Evolutionary conservation across 2,888 invertebrate genomes (phyloP), one percentile per base, ranked within the genome.

Genomic region (Gymnosoma rotundatum): DNA sequence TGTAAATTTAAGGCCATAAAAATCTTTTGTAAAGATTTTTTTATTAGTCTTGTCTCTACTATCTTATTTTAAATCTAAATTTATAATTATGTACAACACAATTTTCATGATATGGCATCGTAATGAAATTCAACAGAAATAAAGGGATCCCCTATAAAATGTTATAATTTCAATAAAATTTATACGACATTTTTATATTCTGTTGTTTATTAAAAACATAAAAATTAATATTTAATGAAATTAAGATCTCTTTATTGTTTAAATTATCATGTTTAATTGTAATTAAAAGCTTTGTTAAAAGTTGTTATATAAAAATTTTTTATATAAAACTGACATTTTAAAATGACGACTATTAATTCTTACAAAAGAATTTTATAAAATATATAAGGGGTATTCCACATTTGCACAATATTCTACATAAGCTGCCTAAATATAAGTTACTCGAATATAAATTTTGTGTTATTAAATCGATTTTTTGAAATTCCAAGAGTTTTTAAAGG

Each of bases 201-300:
- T 58, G 2, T 58, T 42, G 50, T n/a, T n/a, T 54, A 42, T 45
- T 42, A 42, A 42, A 42, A 42, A 14, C 10, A 42, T 14, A 48
- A 48, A 48, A 54, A 67, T 54, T 38, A 67, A 67, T 20, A 54
- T 42, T n/a, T 20, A 69, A 56, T 38, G 54, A 12, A 2, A 42
- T 42, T 12, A 69, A 69, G 21, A 21, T 54, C 54, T 69, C 67
- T 52, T 69, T 42, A 54, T 54, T 10, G 20, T 69, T 54, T 56
- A 69, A 54, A 42, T 16, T 38, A 69, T 69, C 54, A 21, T 69
- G 21, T 42, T 69, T 21, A 38, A 12, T 21, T 54, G 21, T 42
- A 21, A 69, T 42, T 54, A 8, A 38, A 54, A 38, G 9, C 8
- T 42, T 42, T 54, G 52, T 10, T 50, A 32, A 48, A 32, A n/a